A percentile compares a stretch with the other conserved stretches of the same genome.
Conservation (phyloP, 2,797 vertebrate genomes). For the Hypotaenidia okinawae region DNA sequence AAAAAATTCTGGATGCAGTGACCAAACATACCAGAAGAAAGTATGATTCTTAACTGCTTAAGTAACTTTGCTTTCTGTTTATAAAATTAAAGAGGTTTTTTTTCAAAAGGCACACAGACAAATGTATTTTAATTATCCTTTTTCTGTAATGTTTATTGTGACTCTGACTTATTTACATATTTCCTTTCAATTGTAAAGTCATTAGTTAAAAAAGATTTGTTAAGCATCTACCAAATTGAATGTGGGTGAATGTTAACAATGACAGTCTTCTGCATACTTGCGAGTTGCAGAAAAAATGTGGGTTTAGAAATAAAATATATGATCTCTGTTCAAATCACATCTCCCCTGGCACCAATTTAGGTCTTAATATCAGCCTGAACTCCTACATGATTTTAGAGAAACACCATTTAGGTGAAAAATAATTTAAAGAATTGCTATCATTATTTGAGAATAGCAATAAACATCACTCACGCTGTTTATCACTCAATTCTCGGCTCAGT, state of each 20-base stretch:
- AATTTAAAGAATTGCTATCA: slow-evolving; percentile 48
- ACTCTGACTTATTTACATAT: slow-evolving; percentile 30
- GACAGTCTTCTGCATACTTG: neutral
- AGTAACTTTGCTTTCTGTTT: neutral
- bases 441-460: slow-evolving; percentile 54
- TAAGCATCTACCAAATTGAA: slow-evolving; percentile 22
- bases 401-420: slow-evolving; percentile 65
- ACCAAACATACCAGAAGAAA: slow-evolving; percentile 5
- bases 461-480: slow-evolving; percentile 48
- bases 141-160: slow-evolving; percentile 25
- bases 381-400: slow-evolving; percentile 58
- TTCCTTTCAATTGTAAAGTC: slow-evolving; percentile 30
- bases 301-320: slow-evolving; percentile 47
- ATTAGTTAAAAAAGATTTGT: slow-evolving; percentile 26
- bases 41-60: neutral
- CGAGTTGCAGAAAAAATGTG: slow-evolving; percentile 15
- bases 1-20: neutral
- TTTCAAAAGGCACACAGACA: neutral
- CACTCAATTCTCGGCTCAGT: neutral
- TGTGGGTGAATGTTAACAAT: slow-evolving; percentile 38
- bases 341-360: slow-evolving; percentile 19
- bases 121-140: slow-evolving; percentile 7
- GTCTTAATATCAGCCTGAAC: slow-evolving; percentile 58
- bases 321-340: slow-evolving; percentile 55
- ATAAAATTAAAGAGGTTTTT: neutral